These are phyloP conservation scores for Nipponacmea schrenckii DNA, from an alignment of 2,888 invertebrate genomes.

Conservation along the genomic window DNA sequence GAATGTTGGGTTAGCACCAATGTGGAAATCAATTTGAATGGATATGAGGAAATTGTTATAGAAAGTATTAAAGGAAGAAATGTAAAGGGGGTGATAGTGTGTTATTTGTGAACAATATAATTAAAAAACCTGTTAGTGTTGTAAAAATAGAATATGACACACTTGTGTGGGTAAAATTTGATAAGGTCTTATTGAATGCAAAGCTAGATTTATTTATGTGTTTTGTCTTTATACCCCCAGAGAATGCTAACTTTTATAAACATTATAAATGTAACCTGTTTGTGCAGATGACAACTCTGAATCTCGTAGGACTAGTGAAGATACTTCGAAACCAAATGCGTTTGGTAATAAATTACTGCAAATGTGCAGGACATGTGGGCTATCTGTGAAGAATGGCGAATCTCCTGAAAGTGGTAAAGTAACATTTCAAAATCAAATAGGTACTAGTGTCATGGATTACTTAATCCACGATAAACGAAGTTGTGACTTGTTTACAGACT, in stretches of 20 bases:
- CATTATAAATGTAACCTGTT: no score
- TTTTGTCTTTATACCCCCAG: not conserved
- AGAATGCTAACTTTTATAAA: not conserved
- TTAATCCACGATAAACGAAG: not conserved
- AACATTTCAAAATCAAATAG: not conserved
- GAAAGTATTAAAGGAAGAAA: not conserved
- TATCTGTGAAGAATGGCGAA: not conserved
- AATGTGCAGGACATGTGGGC: not conserved
- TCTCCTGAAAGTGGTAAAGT: not conserved
- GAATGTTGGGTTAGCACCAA: not conserved
- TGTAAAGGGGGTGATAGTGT: no score
- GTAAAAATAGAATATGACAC: no score
- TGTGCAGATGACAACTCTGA: no score
- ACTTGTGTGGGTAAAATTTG: no score
- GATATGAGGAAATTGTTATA: not conserved
- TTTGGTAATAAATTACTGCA: no score
- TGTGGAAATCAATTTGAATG: not conserved
- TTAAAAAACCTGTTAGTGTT: no score
- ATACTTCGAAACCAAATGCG: no score
- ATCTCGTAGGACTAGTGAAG: no score
- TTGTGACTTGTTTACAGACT: not conserved
- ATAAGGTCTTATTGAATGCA: not conserved
- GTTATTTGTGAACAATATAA: no score
- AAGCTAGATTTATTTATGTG: not conserved
- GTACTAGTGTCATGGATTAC: not conserved